Evolutionary conservation across 2,888 invertebrate species (phyloP), one percentile per base, ranked within the genome.

Genomic region (Lepas anatifera): DNA sequence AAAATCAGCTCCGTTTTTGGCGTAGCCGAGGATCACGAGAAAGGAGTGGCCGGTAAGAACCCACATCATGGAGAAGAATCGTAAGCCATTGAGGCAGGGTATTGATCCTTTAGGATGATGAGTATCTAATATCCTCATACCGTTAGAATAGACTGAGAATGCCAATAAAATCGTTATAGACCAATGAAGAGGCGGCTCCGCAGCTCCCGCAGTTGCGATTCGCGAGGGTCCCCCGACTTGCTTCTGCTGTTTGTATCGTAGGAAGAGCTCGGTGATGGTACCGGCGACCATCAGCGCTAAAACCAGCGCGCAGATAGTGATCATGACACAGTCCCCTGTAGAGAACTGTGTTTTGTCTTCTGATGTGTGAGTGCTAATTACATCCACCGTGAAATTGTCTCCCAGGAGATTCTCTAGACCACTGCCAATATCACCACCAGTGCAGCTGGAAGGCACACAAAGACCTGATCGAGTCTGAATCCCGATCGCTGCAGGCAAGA

Each of bases 71-170:
- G 73, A 70, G 3, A 74, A 46, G 66, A 74, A 73, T 22, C 74
- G 68, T 4, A 74, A 70, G 22, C 74, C 73, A 27, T 73, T 73
- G 13, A 74, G 48, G 63, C 73, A 72, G 6, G 71, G 68, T 11
- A 69, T 52, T 18, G 50, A 39, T 22, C 48, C 64, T 7, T 25
- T 11, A 4, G 18, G n/a, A 25, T 37, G 37, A 2, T 27, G 29
- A 3, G 35, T 48, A 37, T 84, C 22, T 18, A 85, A 76, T 72
- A 89, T 80, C 76, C 85, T 84, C 69, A 78, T 78, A 13, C 85
- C 76, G 29, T 88, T 87, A 71, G 84, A 84, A 77, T 86, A 85
- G 16, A 89, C 80, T 0, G 89, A 89, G 80, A 90, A 89, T 0
- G 86, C 82, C 76, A 83, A 81, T 73, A 80, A 71, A 39, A 48